A percentile compares a stretch with the other conserved stretches of the same genome.
phyloP scores from a whole-genome alignment of 2,113 vertebrate species.

The Alexandromys fortis region DNA sequence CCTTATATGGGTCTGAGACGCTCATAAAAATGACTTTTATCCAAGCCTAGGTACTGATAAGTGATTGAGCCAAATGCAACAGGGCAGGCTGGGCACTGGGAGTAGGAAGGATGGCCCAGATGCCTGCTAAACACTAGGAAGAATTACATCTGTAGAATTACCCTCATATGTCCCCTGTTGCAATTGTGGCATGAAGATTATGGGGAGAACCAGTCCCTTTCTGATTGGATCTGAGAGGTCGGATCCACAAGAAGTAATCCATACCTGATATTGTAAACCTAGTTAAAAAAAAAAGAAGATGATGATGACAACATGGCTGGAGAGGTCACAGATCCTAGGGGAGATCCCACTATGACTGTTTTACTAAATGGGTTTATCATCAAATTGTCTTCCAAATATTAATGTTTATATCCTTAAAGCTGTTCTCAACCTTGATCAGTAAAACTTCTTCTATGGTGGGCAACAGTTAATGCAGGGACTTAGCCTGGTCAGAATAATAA shows the following conservation, averaged over 20 bases:
- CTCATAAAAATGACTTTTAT: neutral
- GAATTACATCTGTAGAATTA: neutral
- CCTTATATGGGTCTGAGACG: neutral
- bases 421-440: neutral
- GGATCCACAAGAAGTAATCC: neutral
- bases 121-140: neutral
- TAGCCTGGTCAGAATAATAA: neutral
- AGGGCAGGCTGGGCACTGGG: neutral
- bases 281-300: neutral
- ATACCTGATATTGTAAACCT: neutral
- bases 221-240: neutral
- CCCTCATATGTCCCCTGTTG: no score
- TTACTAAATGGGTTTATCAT: neutral
- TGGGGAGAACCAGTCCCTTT: neutral
- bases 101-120: rapidly evolving
- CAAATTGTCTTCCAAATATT: neutral
- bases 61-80: neutral
- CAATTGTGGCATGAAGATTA: neutral
- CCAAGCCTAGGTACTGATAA: neutral
- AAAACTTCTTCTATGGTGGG: neutral
- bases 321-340: neutral
- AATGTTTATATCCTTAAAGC: no score
- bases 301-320: neutral
- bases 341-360: neutral
- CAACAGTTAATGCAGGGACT: neutral